These are phyloP conservation scores for Zaprionus lachaisei DNA, from an alignment of 1,140 invertebrate genomes.

Conservation along the genomic window DNA sequence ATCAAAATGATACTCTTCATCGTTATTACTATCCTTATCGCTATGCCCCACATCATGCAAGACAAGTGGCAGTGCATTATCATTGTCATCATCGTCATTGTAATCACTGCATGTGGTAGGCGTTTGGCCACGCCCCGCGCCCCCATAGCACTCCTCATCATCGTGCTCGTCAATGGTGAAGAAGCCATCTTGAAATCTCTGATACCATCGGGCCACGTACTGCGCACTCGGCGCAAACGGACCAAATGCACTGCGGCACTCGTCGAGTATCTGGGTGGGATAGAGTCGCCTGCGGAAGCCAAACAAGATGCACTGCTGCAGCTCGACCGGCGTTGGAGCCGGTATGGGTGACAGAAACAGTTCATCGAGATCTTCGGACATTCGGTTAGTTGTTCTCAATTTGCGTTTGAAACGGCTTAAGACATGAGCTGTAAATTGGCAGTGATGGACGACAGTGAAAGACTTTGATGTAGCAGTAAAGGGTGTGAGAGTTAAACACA, in stretches of 20 bases:
- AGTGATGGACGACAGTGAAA: slow-evolving; percentile 29
- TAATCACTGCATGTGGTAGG: slow-evolving; percentile 73
- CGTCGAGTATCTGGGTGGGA: slow-evolving; percentile 66
- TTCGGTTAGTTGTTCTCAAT: slow-evolving; percentile 44
- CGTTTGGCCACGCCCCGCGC: slow-evolving; percentile 50
- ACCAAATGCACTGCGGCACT: slow-evolving; percentile 69
- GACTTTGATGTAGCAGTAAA: slow-evolving; percentile 17
- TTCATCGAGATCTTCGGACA: slow-evolving; percentile 77
- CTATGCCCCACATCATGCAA: slow-evolving; percentile 37
- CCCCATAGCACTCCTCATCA: slow-evolving; percentile 40
- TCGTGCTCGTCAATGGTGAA: slow-evolving; percentile 61
- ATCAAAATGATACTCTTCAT: slow-evolving; percentile 9
- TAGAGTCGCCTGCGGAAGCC: slow-evolving; percentile 72
- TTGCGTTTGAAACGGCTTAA: slow-evolving; percentile 69
- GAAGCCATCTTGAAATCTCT: slow-evolving; percentile 69
- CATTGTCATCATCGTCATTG: slow-evolving; percentile 44
- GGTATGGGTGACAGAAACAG: slow-evolving; percentile 73
- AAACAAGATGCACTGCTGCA: slow-evolving; percentile 75
- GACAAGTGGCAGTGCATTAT: slow-evolving; percentile 44
- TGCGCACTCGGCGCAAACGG: slow-evolving; percentile 67
- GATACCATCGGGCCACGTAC: slow-evolving; percentile 73
- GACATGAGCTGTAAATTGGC: slow-evolving; percentile 69
- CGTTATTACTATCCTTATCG: slow-evolving; percentile 36
- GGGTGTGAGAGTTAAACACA: not conserved
- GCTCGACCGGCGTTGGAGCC: slow-evolving; percentile 63